A percentile compares a stretch with the other conserved stretches of the same genome.
phyloP scores from a whole-genome alignment of 2,113 vertebrate species.

The Lutjanus erythropterus region DNA sequence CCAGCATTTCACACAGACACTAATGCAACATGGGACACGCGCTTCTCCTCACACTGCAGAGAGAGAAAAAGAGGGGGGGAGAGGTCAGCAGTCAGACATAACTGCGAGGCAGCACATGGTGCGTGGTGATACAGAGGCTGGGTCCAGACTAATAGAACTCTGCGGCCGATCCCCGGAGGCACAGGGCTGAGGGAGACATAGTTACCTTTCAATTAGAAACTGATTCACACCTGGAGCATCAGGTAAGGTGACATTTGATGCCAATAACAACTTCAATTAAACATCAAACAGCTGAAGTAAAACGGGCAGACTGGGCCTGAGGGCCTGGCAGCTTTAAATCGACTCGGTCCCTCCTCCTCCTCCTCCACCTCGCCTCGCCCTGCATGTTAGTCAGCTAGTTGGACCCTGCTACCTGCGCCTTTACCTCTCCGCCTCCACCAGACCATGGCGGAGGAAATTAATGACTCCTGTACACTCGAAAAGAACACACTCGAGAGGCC shows the following conservation, averaged over 20 bases:
- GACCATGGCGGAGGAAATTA: conserved; percentile 66
- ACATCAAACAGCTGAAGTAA: conserved; percentile 82
- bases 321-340: conserved; percentile 74
- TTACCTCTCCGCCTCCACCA: conserved; percentile 51
- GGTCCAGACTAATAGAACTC: conserved; percentile 71
- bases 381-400: conserved; percentile 55
- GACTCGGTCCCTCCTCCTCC: conserved; percentile 51
- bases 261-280: conserved; percentile 83
- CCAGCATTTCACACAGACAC: conserved; percentile 98
- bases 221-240: conserved; percentile 81
- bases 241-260: conserved; percentile 81
- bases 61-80: conserved; percentile 47
- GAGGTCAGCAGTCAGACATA: conserved; percentile 69
- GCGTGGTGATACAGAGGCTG: conserved; percentile 65
- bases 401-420: conserved; percentile 51
- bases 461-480: conserved; percentile 66
- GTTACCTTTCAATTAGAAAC: conserved; percentile 82
- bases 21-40: conserved; percentile 94
- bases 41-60: conserved; percentile 93
- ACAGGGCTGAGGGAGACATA: conserved; percentile 65
- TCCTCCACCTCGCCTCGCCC: conserved; percentile 24
- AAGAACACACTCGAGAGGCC: conserved; percentile 68
- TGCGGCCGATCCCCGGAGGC: conserved; percentile 65
- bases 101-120: conserved; percentile 74
- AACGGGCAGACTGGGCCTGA: conserved; percentile 69